Evolutionary conservation across 2,113 vertebrate species (phyloP), one percentile per base, ranked within the genome.

Genomic region (Aptenodytes forsteri): DNA sequence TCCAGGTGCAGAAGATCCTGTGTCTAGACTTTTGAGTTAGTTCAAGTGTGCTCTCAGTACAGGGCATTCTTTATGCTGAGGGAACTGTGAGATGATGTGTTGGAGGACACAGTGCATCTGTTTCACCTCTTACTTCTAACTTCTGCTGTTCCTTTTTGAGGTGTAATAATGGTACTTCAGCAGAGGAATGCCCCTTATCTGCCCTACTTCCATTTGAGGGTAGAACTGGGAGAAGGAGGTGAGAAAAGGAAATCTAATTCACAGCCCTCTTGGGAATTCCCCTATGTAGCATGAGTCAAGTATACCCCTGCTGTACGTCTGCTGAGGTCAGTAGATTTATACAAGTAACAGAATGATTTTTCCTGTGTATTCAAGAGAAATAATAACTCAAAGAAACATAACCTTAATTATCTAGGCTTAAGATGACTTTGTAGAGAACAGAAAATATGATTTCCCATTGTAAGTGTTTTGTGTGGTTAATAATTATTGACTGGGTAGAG

Each of bases 281-380:
- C 90, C 78, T 77, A 6, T 22, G 40, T 70, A 78, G 64, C 65
- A 62, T 89, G 73, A 96, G 89, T 93, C 75, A 96, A 92, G 54
- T 87, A 25, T 83, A 95, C 92, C 59, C 73, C 81, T 71, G 61
- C 67, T 82, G 27, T 72, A 84, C 0, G 0, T 78, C 65, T 95
- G 73, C 66, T 67, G 73, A 96, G 77, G 81, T 83, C 47, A 78
- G 79, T 75, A 61, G 67, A 55, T 80, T 95, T 96, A 76, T 61
- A 49, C 56, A 71, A 79, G 62, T 73, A 83, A 75, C 47, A 85
- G 80, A 89, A 77, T 66, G 34, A 92, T 93, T 90, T 90, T 92
- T 85, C 26, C 78, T 69, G 52, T 90, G 56, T 91, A 98, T 98
- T 78, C 99, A 99, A 96, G 99, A 99, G 98, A 99, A 99, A 98